These are phyloP conservation scores for Helogale parvula DNA, from an alignment of 2,113 vertebrate genomes.

Conservation along the genomic window DNA sequence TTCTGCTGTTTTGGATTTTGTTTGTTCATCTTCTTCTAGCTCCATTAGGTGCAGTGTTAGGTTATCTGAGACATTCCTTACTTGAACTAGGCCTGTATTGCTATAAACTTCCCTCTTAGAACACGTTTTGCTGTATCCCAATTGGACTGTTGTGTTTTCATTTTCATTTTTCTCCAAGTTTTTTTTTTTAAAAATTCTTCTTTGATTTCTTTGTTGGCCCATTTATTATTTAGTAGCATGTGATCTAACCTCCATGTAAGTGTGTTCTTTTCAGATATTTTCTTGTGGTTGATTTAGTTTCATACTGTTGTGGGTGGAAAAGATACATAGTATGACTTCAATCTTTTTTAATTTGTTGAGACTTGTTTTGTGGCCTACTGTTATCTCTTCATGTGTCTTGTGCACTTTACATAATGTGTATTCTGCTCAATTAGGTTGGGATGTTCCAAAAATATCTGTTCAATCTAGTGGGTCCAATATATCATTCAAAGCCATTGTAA, in stretches of 20 bases:
- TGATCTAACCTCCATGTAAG: neutral
- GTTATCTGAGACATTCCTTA: neutral
- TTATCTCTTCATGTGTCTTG: neutral
- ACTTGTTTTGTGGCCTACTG: neutral
- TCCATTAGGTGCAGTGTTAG: neutral
- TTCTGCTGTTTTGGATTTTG: neutral
- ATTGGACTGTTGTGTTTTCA: neutral
- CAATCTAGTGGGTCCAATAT: neutral
- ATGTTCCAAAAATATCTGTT: neutral
- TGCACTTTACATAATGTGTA: neutral
- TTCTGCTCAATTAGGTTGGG: neutral
- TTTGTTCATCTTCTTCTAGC: neutral
- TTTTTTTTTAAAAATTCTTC: neutral
- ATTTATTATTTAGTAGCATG: neutral
- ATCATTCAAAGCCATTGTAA: neutral
- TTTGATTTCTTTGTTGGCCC: neutral
- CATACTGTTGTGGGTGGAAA: neutral
- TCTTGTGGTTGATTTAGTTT: neutral
- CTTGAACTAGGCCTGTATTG: neutral
- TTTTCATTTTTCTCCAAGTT: neutral
- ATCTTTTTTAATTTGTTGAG: neutral
- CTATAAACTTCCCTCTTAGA: neutral
- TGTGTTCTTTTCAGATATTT: neutral
- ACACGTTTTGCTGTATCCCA: neutral
- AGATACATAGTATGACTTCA: neutral